A percentile compares a stretch with the other conserved stretches of the same genome.
phyloP scores from a whole-genome alignment of 2,113 vertebrate species.

The Butorides virescens region DNA sequence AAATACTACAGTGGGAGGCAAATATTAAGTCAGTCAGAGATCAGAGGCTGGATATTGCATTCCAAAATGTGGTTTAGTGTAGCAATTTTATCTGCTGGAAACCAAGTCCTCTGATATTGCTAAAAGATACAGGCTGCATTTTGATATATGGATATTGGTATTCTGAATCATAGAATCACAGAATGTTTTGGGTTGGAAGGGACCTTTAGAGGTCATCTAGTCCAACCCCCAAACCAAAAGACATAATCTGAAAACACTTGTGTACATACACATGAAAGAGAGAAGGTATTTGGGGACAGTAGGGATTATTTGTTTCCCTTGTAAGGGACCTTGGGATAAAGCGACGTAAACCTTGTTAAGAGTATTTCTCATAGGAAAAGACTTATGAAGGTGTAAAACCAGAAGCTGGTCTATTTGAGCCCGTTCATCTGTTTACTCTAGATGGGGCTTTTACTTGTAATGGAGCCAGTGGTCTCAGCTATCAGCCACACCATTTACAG shows the following conservation, averaged over 20 bases:
- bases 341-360: neutral
- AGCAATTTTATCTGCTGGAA: neutral
- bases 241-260: neutral
- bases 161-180: neutral
- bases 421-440: slow-evolving; percentile 27
- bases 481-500: slow-evolving; percentile 58
- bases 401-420: neutral
- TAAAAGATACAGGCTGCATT: neutral
- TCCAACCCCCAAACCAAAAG: neutral
- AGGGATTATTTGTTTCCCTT: neutral
- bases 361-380: neutral
- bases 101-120: neutral
- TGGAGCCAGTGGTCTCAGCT: slow-evolving; percentile 36
- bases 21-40: neutral
- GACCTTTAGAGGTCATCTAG: no score
- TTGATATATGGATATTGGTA: neutral
- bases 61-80: neutral
- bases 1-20: neutral
- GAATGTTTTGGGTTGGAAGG: no score
- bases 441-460: slow-evolving; percentile 29
- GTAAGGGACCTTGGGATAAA: neutral
- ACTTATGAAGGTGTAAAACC: neutral
- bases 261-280: neutral
- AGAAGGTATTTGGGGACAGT: neutral
- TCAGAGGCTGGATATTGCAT: neutral